These are phyloP conservation scores for Sceloporus undulatus DNA, from an alignment of 2,113 vertebrate genomes.

Conservation along the genomic window DNA sequence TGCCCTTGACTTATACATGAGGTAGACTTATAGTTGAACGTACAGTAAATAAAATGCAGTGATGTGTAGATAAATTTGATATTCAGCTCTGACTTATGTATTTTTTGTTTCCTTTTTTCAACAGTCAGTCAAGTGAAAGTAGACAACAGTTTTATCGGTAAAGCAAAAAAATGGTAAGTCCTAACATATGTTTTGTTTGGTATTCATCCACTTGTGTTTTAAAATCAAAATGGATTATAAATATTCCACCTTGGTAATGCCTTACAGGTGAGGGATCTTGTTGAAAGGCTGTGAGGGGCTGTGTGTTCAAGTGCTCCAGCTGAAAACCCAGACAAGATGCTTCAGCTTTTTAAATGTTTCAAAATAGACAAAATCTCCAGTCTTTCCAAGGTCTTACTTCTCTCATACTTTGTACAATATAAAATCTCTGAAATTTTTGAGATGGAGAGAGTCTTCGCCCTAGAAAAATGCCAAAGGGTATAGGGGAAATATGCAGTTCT, in stretches of 20 bases:
- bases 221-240: background rate
- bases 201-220: slow-evolving; percentile 13
- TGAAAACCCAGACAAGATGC: background rate
- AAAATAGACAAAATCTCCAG: too few relatives aligned
- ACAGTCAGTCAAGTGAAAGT: slow-evolving; percentile 53
- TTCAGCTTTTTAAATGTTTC: too few relatives aligned
- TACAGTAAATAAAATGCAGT: background rate
- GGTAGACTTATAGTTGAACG: too few relatives aligned
- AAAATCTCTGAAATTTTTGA: too few relatives aligned
- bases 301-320: background rate
- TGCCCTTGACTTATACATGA: too few relatives aligned
- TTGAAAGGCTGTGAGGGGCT: background rate
- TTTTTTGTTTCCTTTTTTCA: background rate
- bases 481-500: background rate
- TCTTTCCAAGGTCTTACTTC: too few relatives aligned
- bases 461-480: too few relatives aligned
- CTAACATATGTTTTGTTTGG: slow-evolving; percentile 12
- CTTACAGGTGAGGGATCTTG: background rate
- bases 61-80: background rate
- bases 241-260: too few relatives aligned
- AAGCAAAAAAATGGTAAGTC: slow-evolving; percentile 72
- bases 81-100: background rate
- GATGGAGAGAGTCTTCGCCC: too few relatives aligned
- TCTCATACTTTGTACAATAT: too few relatives aligned
- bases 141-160: slow-evolving; percentile 54